Evolutionary conservation across 2,888 invertebrate genomes (phyloP).

Genomic region (Tetrapedia diversipes): DNA sequence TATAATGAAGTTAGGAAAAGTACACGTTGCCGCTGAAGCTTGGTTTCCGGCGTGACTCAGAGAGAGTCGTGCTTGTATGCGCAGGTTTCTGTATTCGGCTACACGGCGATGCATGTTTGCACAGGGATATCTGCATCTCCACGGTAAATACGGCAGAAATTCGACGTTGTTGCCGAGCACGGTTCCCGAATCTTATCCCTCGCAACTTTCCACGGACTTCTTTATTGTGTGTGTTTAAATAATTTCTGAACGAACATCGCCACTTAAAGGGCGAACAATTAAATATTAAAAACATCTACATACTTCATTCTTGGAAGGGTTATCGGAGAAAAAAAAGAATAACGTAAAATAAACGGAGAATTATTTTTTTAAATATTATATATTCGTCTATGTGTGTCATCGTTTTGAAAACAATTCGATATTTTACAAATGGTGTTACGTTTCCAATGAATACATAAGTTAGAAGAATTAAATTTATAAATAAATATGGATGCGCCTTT

Average conservation of each 20-base stretch:
- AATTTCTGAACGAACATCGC: neutral
- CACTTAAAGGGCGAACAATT: no score
- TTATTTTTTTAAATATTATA: no score
- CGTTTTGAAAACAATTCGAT: no score
- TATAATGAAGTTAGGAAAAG: slow-evolving; percentile 63
- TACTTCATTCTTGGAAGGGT: no score
- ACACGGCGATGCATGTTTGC: slow-evolving; percentile 49
- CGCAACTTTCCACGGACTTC: slow-evolving; percentile 14
- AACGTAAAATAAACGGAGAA: neutral
- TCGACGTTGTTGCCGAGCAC: slow-evolving; percentile 16
- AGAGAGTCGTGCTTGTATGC: slow-evolving; percentile 16
- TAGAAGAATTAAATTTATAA: no score
- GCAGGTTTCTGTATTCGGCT: slow-evolving; percentile 16
- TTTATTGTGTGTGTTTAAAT: neutral
- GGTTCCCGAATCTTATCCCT: slow-evolving; percentile 21
- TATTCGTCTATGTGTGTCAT: no score
- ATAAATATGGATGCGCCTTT: no score
- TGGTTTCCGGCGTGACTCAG: slow-evolving; percentile 54
- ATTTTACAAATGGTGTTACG: no score
- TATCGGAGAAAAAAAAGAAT: neutral
- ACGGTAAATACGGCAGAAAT: slow-evolving; percentile 45
- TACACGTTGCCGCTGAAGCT: slow-evolving; percentile 41
- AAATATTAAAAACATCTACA: neutral
- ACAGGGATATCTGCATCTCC: slow-evolving; percentile 53
- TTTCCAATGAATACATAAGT: no score